Base-by-base conservation (phyloP, 1,140 invertebrate species). In the Drosophila triauraria region DNA sequence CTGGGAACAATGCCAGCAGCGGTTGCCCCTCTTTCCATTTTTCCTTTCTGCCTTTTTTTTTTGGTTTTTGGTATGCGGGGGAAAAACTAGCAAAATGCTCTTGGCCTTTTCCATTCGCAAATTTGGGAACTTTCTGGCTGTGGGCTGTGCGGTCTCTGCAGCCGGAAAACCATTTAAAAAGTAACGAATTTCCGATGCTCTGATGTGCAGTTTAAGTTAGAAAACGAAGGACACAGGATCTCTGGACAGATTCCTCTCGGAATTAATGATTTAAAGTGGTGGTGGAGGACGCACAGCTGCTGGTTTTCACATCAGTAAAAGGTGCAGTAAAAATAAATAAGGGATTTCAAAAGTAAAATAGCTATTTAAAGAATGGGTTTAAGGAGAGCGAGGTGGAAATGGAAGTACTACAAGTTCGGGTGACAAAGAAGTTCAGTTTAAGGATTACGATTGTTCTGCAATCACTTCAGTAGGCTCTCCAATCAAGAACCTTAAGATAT, bases 221-320 rank as follows among this genome's bases (percentile, higher is more conserved):
- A 7, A 20, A 15, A 20, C 40, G 17, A 0, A 30, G 35, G 13
- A 42, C 35, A 20, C 27, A 27, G 32, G 25, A 30, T 64, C 32
- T 63, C 32, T 4, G 13, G 25, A 35, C 50, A 42, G 25, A 68
- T 50, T 63, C 35, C 44, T 46, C 30, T 61, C 3, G 17, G 12
- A 20, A 13, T n/a, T 12, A 68, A 43, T 47, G 25, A 30, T 53
- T 67, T 65, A 44, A 69, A 56, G 48, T n/a, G 61, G 10, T 23
- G 27, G 32, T 35, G 27, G 30, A 48, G 15, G 51, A 69, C 43
- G 51, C 35, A 51, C 84, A 88, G 77, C 85, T 88, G 84, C 62
- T 71, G 61, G 13, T 9, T 32, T 90, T 88, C 85, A 81, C 84
- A 88, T 69, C 84, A 90, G 63, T 47, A 65, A 75, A 75, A 15